Percentiles rank a stretch among this genome's conserved stretches.
Evolutionary conservation across 2,797 vertebrate species (phyloP).

Genomic region (Cetoscarus ocellatus): DNA sequence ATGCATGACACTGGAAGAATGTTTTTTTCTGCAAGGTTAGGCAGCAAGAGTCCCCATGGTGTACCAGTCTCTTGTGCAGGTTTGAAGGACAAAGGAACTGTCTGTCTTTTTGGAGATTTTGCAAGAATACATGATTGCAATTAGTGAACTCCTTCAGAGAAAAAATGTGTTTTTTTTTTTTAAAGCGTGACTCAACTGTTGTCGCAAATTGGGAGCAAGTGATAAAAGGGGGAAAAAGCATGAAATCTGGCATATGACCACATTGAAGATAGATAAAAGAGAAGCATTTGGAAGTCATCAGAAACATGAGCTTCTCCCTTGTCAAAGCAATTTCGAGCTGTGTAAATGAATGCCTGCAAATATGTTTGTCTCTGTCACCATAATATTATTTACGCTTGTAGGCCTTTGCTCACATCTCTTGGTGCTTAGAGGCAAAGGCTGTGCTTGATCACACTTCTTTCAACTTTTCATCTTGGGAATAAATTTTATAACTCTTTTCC

Average conservation of each 20-base stretch:
- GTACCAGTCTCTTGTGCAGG: conserved; percentile 23
- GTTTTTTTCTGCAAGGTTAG: conserved; percentile 55
- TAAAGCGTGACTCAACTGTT: conserved; percentile 6
- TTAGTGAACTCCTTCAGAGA: background rate
- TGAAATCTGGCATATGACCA: conserved; percentile 7
- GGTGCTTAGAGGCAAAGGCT: conserved; percentile 6
- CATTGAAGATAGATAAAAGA: conserved; percentile 30
- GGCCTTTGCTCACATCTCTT: conserved; percentile 11
- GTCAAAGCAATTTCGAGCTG: conserved; percentile 41
- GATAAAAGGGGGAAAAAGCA: background rate
- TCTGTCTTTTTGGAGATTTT: conserved; percentile 1
- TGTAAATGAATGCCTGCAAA: conserved; percentile 40
- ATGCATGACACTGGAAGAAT: conserved; percentile 60
- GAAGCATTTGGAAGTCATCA: conserved; percentile 49
- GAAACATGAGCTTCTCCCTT: conserved; percentile 57
- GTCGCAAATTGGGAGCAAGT: conserved; percentile 3
- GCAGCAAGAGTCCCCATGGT: conserved; percentile 32
- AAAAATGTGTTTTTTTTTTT: background rate
- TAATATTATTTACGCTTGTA: conserved; percentile 33
- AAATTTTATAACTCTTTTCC: conserved; percentile 24
- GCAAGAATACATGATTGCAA: background rate
- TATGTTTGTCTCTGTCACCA: conserved; percentile 22
- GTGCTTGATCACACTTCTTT: conserved; percentile 23
- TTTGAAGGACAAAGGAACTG: conserved; percentile 13
- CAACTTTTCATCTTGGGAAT: conserved; percentile 21